Percentiles rank a stretch among this genome's conserved stretches.
Conservation (phyloP, 2,888 invertebrate genomes). For the Hypena proboscidalis region DNA sequence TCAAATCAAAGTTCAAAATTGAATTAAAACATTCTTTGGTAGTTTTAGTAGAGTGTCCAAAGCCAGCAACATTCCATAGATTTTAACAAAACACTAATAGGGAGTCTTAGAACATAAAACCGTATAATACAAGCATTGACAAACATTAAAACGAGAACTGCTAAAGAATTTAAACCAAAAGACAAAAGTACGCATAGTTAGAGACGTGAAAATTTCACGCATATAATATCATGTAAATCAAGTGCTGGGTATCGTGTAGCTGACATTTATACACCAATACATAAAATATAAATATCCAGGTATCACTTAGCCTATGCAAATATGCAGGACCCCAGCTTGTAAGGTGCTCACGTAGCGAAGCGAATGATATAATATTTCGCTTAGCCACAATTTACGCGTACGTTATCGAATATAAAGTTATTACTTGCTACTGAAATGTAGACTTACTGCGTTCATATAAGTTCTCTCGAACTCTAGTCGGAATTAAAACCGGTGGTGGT, state of each 20-base stretch:
- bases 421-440: too few relatives aligned
- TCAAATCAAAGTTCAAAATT: too few relatives aligned
- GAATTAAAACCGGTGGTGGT: too few relatives aligned
- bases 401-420: too few relatives aligned
- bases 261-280: conserved; percentile 60
- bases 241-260: conserved; percentile 56
- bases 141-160: neutral
- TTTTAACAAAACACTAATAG: too few relatives aligned
- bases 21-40: too few relatives aligned
- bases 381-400: conserved; percentile 20
- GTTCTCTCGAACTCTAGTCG: too few relatives aligned
- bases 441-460: too few relatives aligned
- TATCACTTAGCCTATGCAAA: conserved; percentile 74
- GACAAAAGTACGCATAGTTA: conserved; percentile 5
- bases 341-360: conserved; percentile 37
- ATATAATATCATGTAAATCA: conserved; percentile 57
- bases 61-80: too few relatives aligned
- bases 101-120: too few relatives aligned
- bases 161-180: neutral
- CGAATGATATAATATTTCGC: conserved; percentile 46
- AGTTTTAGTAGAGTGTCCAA: too few relatives aligned
- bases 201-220: conserved; percentile 37
- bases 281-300: conserved; percentile 65
- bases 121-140: too few relatives aligned
- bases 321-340: conserved; percentile 51